phyloP scores from a whole-genome alignment of 2,888 invertebrate genomes.

The Dolomedes plantarius region DNA sequence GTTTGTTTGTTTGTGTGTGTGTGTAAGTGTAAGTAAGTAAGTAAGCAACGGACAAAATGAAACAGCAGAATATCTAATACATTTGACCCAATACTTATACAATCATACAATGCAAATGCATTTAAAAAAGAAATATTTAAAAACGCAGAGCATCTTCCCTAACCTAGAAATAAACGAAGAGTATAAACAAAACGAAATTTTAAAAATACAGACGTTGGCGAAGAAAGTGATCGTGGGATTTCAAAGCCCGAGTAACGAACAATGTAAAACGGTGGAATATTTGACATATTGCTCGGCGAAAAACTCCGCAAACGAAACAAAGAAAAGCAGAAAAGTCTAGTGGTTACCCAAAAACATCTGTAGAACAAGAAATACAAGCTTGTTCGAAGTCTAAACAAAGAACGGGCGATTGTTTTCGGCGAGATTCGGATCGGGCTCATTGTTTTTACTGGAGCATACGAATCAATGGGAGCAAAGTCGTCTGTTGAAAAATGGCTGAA shows the following conservation, averaged over 20 bases:
- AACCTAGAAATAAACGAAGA: too few species aligned
- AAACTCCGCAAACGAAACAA: neutral
- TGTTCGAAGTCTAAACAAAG: neutral
- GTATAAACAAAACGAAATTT: too few species aligned
- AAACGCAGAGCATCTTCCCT: too few species aligned
- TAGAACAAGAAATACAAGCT: neutral
- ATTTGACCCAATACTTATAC: too few species aligned
- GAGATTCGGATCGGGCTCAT: neutral
- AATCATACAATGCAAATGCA: too few species aligned
- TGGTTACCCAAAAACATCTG: neutral
- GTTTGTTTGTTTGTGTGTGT: too few species aligned
- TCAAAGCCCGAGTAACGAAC: neutral
- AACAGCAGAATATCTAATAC: too few species aligned
- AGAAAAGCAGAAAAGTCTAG: neutral
- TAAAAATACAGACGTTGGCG: too few species aligned
- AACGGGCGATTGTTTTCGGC: neutral
- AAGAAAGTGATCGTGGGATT: neutral
- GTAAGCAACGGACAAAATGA: too few species aligned
- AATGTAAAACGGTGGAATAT: neutral
- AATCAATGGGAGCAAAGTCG: neutral
- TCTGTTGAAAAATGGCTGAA: neutral
- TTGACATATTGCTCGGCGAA: neutral
- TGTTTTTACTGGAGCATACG: neutral
- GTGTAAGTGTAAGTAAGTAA: too few species aligned
- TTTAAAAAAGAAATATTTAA: too few species aligned